Base-by-base conservation (phyloP, 1,140 invertebrate genomes). In the Drosophila nikananu region DNA sequence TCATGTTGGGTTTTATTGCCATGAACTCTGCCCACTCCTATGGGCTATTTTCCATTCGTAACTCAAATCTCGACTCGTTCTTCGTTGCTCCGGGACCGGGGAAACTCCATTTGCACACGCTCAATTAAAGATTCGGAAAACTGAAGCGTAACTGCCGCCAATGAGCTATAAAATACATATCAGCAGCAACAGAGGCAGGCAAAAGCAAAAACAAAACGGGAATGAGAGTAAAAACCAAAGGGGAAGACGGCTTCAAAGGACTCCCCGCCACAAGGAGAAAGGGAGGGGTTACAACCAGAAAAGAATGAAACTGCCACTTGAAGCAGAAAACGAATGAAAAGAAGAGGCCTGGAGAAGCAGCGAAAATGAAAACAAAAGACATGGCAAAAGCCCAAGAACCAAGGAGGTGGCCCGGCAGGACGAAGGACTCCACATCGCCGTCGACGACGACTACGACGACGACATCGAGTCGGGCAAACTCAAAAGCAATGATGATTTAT, bases 401-500 rank as follows among this genome's bases (percentile, higher is more conserved):
- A 55, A 76, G 73, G 72, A 63, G 30, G 13, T 23, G 46, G 15
- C n/a, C n/a, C n/a, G 62, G 27, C 48, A 82, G 44, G 74, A 60
- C 60, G 57, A 65, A 77, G 60, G 62, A 74, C 80, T 87, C 79
- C 66, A 71, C 63, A 41, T 75, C 37, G 63, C 62, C 60, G 68
- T 5, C 37, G 71, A 80, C 58, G 54, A 74, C 68, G 19, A 19
- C 25, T 17, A 46, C 44, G 32, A 52, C 68, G 74, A 49, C 60
- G 73, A 66, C 73, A 62, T 44, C 41, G 52, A 52, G 42, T 58
- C 73, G 73, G 73, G 73, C 63, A 76, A 86, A 86, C 83, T 87
- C 62, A 90, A 89, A 87, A 90, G 84, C 84, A 84, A 87, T 87
- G 86, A 87, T 87, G 84, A 90, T 87, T 87, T 87, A 87, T 90